Evolutionary conservation across 2,888 invertebrate species (phyloP).

Genomic region (Ennomos quercinarius): DNA sequence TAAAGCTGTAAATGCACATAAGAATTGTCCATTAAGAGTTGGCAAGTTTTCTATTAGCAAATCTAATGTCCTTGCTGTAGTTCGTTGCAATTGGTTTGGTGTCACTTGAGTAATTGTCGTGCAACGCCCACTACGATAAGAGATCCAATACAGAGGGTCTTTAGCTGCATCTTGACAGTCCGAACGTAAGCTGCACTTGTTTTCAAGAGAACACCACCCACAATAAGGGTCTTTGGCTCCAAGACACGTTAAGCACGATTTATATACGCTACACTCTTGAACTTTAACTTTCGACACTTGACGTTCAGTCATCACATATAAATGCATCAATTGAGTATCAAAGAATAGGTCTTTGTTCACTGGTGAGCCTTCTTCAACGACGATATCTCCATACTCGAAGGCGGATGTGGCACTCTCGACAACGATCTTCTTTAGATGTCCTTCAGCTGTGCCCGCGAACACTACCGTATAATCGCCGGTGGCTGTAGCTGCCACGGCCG

Average conservation of each 20-base stretch:
- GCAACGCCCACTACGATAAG: slow-evolving; percentile 98
- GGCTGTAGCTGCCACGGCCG: slow-evolving; percentile 97
- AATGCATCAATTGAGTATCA: slow-evolving; percentile 95
- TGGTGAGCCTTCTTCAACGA: slow-evolving; percentile 92
- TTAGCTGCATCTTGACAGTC: slow-evolving; percentile 96
- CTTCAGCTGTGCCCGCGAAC: slow-evolving; percentile 96
- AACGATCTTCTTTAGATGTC: slow-evolving; percentile 97
- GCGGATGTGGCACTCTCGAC: slow-evolving; percentile 94
- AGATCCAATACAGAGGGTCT: slow-evolving; percentile 97
- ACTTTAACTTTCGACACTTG: slow-evolving; percentile 97
- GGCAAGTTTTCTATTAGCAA: slow-evolving; percentile 98
- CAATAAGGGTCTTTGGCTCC: slow-evolving; percentile 98
- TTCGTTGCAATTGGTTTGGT: slow-evolving; percentile 96
- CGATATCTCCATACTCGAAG: slow-evolving; percentile 95
- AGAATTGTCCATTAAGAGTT: slow-evolving; percentile 94
- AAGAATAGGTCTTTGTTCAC: slow-evolving; percentile 96
- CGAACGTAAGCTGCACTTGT: slow-evolving; percentile 96
- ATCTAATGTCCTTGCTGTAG: slow-evolving; percentile 96
- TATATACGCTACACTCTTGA: slow-evolving; percentile 96
- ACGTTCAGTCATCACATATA: slow-evolving; percentile 96
- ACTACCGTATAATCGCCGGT: slow-evolving; percentile 98
- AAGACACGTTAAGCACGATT: slow-evolving; percentile 95
- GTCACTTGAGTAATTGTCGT: slow-evolving; percentile 97
- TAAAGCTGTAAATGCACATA: slow-evolving; percentile 96
- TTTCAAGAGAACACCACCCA: slow-evolving; percentile 98